A percentile compares a stretch with the other conserved stretches of the same genome.
These are phyloP conservation scores for Plebejus anna DNA, from an alignment of 2,888 invertebrate genomes.

Conservation along the genomic window DNA sequence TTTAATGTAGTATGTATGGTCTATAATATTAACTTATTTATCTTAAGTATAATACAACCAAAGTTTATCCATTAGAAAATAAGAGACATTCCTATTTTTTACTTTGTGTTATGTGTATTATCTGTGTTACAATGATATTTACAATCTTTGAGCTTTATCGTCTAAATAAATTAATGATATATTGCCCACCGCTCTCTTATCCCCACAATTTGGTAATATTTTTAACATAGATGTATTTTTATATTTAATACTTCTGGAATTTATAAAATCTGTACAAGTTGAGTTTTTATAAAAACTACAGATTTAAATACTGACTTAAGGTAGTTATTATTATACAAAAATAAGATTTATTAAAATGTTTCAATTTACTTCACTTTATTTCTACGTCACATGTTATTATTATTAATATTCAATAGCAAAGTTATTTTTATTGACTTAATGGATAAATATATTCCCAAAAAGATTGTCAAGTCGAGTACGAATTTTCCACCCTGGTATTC, in stretches of 20 bases:
- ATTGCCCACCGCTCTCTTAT: background rate
- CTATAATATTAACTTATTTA: background rate
- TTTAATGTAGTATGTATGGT: background rate
- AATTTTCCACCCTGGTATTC: background rate
- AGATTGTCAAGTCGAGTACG: conserved; percentile 3
- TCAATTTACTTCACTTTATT: background rate
- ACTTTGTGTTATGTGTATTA: background rate
- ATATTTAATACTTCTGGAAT: background rate
- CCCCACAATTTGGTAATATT: background rate
- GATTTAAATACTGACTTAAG: background rate
- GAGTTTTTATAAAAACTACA: background rate
- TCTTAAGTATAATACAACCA: background rate
- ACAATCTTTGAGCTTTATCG: background rate
- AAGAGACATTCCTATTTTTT: background rate
- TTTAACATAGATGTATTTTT: background rate
- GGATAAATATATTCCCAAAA: background rate
- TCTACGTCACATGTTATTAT: background rate
- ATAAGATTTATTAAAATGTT: background rate
- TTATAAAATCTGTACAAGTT: background rate
- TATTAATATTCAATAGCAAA: background rate
- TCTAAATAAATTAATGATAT: background rate
- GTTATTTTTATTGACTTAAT: background rate
- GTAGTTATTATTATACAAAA: background rate
- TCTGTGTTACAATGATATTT: background rate
- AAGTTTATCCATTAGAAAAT: background rate